Evolutionary conservation across 2,797 vertebrate genomes (phyloP), one percentile per base, ranked within the genome.

Genomic region (Chelidonichthys spinosus): DNA sequence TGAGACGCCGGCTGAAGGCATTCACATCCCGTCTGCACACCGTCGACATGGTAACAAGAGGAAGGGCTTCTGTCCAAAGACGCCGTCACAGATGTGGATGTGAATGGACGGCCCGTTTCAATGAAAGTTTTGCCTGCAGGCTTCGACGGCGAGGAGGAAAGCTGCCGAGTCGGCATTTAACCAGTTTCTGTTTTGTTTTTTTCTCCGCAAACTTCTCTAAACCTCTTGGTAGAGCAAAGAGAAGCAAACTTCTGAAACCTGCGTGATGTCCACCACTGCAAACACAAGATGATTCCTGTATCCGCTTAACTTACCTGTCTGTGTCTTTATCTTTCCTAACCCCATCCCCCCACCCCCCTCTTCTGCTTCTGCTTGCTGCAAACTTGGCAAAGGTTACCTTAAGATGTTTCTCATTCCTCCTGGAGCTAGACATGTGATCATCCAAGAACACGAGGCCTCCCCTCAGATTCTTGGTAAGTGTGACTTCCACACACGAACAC

Each of bases 351-450:
- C 52, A 17, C 18, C 17, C 47, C 3, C 70, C n/a, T 10, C 54
- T 15, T 17, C 79, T 46, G 7, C 67, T 25, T 18, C 77, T 46
- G 11, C 67, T 68, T 54, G 69, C 81, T 74, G 33, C 75, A 87
- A 93, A 91, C 83, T 93, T 94, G 93, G 92, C 92, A 95, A 96
- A 99, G 98, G 97, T 90, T 98, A 96, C 96, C 95, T 99, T 94
- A 99, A 99, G 97, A 99, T 99, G 98, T 99, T 99, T 97, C 96
- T 96, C 90, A 95, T 99, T 91, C 97, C 97, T 91, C 96, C 96
- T 0, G 97, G 97, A 94, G 97, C 97, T 94, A 97, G 97, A 96
- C 97, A 99, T 95, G 95, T 98, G 95, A 94, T 96, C 93, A 92
- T 99, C 94, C 97, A 99, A 96, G 98, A 99, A 95, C 95, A 97